A percentile compares a stretch with the other conserved stretches of the same genome.
phyloP scores from a whole-genome alignment of 2,888 invertebrate species.

The Polyploca ridens region DNA sequence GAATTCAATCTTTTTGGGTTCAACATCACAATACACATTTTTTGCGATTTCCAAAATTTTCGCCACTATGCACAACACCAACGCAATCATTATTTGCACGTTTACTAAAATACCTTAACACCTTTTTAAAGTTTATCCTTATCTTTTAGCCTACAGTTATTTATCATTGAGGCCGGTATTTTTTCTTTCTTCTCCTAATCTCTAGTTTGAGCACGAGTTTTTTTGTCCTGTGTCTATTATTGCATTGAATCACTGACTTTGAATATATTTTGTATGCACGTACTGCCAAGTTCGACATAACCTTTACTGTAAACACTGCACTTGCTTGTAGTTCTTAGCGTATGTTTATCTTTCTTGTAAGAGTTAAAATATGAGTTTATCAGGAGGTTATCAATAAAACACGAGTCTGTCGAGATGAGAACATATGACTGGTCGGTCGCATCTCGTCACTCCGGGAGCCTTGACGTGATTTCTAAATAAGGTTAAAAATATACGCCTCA shows the following conservation, averaged over 20 bases:
- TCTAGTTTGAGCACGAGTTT: constrained; percentile 40
- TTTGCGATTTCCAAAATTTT: constrained; percentile 61
- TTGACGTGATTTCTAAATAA: constrained; percentile 63
- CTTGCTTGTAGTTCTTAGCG: constrained; percentile 22
- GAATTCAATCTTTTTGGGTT: constrained; percentile 24
- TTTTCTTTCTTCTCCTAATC: constrained; percentile 60
- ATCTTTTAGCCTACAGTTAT: constrained; percentile 22
- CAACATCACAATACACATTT: constrained; percentile 33
- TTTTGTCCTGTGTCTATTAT: constrained; percentile 31
- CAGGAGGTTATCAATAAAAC: constrained; percentile 63
- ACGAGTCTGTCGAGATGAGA: constrained; percentile 42
- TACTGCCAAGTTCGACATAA: constrained; percentile 47
- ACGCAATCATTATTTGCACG: constrained; percentile 62
- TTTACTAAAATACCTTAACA: constrained; percentile 25
- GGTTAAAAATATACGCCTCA: constrained; percentile 52
- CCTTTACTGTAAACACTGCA: constrained; percentile 47
- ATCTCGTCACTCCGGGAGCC: constrained; percentile 51
- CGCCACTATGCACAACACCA: constrained; percentile 65
- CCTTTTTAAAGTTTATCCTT: constrained; percentile 32
- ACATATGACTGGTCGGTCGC: constrained; percentile 46
- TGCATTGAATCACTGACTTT: constrained; percentile 29
- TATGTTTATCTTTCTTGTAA: constrained; percentile 11
- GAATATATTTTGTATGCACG: constrained; percentile 34
- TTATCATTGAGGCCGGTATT: constrained; percentile 40
- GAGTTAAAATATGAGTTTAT: constrained; percentile 45